Evolutionary conservation across 2,888 invertebrate species (phyloP), one percentile per base, ranked within the genome.

Genomic region (Cephonodes hylas): DNA sequence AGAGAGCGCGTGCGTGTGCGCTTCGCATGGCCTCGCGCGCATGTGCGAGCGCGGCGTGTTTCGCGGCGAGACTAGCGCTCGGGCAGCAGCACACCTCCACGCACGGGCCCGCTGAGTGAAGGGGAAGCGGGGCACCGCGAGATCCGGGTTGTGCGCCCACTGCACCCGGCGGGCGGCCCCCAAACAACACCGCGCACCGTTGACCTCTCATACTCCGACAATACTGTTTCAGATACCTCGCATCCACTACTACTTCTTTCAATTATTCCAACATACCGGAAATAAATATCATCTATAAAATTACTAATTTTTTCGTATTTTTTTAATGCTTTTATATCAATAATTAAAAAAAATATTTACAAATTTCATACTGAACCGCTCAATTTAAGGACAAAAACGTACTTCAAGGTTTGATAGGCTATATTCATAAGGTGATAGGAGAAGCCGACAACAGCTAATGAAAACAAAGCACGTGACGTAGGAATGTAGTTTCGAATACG

Each of bases 131-230:
- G 90, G 89, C 87, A 85, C 77, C 71, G 76, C 84, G 75, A 91
- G 91, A 91, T 91, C 91, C 91, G 91, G 91, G 90, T 91, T 89
- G 85, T 79, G 85, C 88, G 88, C 89, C 88, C 90, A 89, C 89
- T 88, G 88, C 88, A 86, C 83, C 80, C 82, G 75, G 66, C 79
- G 72, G 77, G 78, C 79, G 88, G 86, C 88, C 88, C 87, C 87
- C 88, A 87, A 85, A 86, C 84, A 81, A 80, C 22, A 73, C 72
- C 66, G 76, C 75, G 66, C 76, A 76, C 74, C 75, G 79, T 75
- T 82, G 84, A 88, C 87, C 87, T 88, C 86, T 86, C 83, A 74
- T 83, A 76, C 83, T 75, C 69, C 70, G 65, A 71, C 66, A 79
- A 79, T 74, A 79, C 76, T 68, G 67, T 75, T 76, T 77, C 72